These are phyloP conservation scores for Nanger granti DNA, from an alignment of 2,113 vertebrate genomes.

Conservation along the genomic window DNA sequence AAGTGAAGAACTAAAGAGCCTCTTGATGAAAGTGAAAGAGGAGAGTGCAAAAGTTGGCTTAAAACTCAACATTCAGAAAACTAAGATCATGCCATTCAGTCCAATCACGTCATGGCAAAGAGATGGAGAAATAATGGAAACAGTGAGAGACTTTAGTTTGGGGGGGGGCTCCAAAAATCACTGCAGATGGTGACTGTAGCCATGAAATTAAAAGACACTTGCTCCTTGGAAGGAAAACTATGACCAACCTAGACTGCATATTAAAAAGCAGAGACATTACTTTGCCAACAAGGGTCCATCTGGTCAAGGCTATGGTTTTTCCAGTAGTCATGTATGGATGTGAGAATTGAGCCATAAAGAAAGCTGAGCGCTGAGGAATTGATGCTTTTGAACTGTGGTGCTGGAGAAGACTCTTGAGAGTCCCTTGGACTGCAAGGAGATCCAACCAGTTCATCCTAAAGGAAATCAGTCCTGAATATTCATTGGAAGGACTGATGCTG, in stretches of 20 bases:
- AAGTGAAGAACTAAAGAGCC: neutral
- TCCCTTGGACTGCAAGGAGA: neutral
- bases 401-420: neutral
- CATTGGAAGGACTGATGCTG: neutral
- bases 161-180: neutral
- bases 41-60: neutral
- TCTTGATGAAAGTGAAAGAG: neutral
- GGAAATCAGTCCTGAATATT: neutral
- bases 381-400: neutral
- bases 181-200: neutral
- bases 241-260: neutral
- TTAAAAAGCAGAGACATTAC: neutral
- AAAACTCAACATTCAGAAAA: neutral
- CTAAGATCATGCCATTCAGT: neutral
- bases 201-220: neutral
- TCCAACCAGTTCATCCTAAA: neutral
- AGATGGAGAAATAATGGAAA: neutral
- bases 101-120: neutral
- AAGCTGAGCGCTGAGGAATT: accelerated
- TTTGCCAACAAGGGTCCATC: neutral
- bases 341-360: neutral
- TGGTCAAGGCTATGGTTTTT: neutral
- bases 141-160: neutral
- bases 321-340: neutral
- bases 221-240: neutral